Percentiles rank a stretch among this genome's conserved stretches.
phyloP scores from a whole-genome alignment of 2,113 vertebrate species.

The Phylloscopus trochilus region DNA sequence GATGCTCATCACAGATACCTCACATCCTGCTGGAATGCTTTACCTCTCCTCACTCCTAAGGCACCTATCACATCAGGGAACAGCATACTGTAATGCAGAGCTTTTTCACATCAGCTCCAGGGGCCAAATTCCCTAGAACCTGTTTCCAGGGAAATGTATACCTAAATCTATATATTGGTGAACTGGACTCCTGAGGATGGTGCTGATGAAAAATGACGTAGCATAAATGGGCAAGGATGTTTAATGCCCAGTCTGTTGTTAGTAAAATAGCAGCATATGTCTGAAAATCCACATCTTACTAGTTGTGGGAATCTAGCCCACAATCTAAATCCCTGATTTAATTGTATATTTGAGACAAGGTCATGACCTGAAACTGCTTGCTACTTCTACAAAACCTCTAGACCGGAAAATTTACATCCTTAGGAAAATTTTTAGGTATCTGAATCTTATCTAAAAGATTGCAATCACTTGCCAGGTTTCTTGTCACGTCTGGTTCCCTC shows the following conservation, averaged over 20 bases:
- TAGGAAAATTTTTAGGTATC: background rate
- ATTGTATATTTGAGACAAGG: background rate
- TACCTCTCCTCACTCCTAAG: background rate
- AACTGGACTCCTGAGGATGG: background rate
- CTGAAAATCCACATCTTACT: background rate
- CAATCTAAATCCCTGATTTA: background rate
- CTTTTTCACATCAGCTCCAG: background rate
- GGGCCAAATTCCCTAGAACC: background rate
- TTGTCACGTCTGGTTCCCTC: background rate
- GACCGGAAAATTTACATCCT: background rate
- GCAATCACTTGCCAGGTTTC: background rate
- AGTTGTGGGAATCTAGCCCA: background rate
- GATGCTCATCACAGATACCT: background rate
- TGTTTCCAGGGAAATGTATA: background rate
- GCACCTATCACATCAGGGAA: background rate
- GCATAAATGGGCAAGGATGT: background rate
- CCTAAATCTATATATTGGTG: background rate
- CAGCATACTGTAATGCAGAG: background rate
- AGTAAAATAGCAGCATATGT: background rate
- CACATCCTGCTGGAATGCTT: background rate
- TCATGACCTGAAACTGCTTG: background rate
- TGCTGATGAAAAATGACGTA: background rate
- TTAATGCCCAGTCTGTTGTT: background rate
- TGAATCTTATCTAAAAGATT: background rate
- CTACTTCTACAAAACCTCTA: background rate